Conservation (phyloP, 2,113 vertebrate genomes). For the Siniperca chuatsi region DNA sequence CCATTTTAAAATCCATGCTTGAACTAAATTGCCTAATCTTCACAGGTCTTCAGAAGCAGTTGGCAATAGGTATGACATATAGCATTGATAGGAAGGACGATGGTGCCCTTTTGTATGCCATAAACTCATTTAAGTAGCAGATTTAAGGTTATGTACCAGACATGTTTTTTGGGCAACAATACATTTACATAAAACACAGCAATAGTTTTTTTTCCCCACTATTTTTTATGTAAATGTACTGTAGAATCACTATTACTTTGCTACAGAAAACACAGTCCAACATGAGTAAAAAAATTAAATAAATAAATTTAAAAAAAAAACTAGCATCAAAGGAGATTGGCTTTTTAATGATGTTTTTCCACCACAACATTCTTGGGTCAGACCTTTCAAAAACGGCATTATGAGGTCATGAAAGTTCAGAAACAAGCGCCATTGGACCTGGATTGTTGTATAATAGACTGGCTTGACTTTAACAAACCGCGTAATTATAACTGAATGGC, state of each 20-base stretch:
- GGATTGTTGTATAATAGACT: not conserved
- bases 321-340: not conserved
- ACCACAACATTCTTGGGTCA: not conserved
- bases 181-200: not conserved
- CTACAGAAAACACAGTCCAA: too few species aligned
- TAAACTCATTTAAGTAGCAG: not conserved
- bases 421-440: not conserved
- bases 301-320: too few species aligned
- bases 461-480: not conserved
- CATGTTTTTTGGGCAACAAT: not conserved
- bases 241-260: too few species aligned
- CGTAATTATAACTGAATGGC: not conserved
- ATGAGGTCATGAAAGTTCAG: conserved; percentile 6
- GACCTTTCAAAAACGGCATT: not conserved
- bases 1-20: too few species aligned
- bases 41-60: too few species aligned
- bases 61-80: too few species aligned
- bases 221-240: too few species aligned
- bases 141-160: not conserved
- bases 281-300: too few species aligned
- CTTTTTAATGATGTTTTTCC: not conserved
- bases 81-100: too few species aligned
- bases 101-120: not conserved
- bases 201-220: too few species aligned
- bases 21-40: too few species aligned